Base-by-base conservation (phyloP, 2,888 invertebrate species). In the Anoplius nigerrimus region DNA sequence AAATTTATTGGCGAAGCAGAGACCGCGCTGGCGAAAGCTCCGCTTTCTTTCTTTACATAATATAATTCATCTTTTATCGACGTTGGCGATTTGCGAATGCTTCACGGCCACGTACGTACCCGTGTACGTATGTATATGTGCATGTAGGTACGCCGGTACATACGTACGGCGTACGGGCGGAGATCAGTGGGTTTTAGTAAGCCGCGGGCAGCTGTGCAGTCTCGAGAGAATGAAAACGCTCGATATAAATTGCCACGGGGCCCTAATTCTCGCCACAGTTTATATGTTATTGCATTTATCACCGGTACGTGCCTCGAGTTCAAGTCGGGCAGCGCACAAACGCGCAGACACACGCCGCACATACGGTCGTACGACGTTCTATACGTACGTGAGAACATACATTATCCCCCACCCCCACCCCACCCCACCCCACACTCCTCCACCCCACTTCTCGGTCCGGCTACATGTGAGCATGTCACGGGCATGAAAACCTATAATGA, bases 201-300 rank as follows among this genome's bases (percentile, higher is more conserved):
- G 62, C 48, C 61, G 48, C 66, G 51, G 52, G 55, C 52, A 55
- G 51, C 52, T 34, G 56, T 52, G 43, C 42, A 68, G 45, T 56
- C 66, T 73, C 70, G 51, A 64, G 79, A 74, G 72, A 68, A 72
- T 74, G 70, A 69, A 76, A 75, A 75, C 79, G 82, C 78, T 79
- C 81, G 81, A 86, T 85, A 86, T 86, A 86, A 86, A 86, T 86
- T 85, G 83, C 82, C 80, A 75, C 78, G 76, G 80, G 81, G 78
- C 84, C 84, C 84, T 87, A 87, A 86, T 87, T 86, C 86, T 86
- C 84, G 69, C 81, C 82, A 70, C 85, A 84, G 86, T 87, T 87
- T 85, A 87, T 86, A 85, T 80, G 85, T 85, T 85, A 87, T 87
- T 86, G 85, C 87, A 87, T 87, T 86, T 85, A 85, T 87, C 87